Evolutionary conservation across 1,140 invertebrate species (phyloP), one percentile per base, ranked within the genome.

Genomic region (Drosophila punjabiensis): DNA sequence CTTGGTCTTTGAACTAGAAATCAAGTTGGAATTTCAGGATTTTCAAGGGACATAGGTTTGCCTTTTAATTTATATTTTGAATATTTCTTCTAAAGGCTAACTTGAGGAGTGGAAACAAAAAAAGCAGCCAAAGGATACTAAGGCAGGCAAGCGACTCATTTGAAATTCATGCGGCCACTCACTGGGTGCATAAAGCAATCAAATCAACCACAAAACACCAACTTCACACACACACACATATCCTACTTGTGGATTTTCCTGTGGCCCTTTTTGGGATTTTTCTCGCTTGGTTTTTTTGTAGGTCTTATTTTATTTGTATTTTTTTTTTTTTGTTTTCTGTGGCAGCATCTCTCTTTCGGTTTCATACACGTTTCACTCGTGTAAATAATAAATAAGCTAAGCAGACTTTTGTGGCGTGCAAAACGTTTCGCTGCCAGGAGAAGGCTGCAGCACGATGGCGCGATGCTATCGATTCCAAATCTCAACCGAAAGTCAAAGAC

Each of bases 161-260:
- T 90, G 77, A 90, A 90, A 92, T 92, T 92, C 90, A 92, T 90
- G 77, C 74, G 90, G 90, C 90, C 78, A 92, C 85, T 92, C 90
- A 92, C 86, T 87, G 85, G 90, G 82, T 90, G 90, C 90, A 87
- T 92, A 92, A 90, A 92, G 86, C 90, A 92, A 90, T 92, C 90
- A 92, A 92, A 90, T 92, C 90, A 87, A 90, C 85, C 90, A 84
- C 85, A 92, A 82, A 52, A 28, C 47, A 82, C 75, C 66, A 59
- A 60, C 76, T 59, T 28, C 45, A 53, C 53, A 66, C 61, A 80
- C 52, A 50, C 63, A 67, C 52, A 69, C 56, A 68, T 65, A 59
- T 55, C n/a, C n/a, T 24, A 43, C 60, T 43, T 53, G 33, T 35
- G 43, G 43, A 65, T 71, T 74, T 50, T 52, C 71, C 53, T 53